phyloP scores from a whole-genome alignment of 2,888 invertebrate genomes.

The Polydrusus cervinus region DNA sequence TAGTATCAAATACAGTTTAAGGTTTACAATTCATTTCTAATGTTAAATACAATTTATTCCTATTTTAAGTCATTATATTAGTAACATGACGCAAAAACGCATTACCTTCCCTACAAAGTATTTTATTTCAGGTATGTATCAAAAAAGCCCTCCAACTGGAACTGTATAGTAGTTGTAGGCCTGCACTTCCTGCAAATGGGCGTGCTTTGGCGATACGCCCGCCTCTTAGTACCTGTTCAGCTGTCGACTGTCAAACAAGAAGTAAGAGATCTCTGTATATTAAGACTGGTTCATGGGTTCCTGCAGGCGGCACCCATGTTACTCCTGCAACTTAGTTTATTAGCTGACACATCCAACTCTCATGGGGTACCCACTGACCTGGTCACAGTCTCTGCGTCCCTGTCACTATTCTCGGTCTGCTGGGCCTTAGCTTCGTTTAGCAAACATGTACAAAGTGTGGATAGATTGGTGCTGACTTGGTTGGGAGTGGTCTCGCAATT shows the following conservation, averaged over 20 bases:
- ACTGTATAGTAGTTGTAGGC: conserved; percentile 74
- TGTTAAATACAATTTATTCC: too few species aligned
- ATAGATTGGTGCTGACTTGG: conserved; percentile 79
- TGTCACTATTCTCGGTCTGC: conserved; percentile 89
- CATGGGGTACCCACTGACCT: conserved; percentile 80
- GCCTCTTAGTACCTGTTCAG: conserved; percentile 88
- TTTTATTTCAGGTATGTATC: conserved; percentile 54
- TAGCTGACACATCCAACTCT: conserved; percentile 66
- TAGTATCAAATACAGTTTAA: too few species aligned
- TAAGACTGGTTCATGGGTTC: conserved; percentile 90
- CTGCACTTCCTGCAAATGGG: conserved; percentile 82
- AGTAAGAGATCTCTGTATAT: conserved; percentile 82
- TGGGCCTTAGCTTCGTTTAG: conserved; percentile 94
- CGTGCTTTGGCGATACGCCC: conserved; percentile 87
- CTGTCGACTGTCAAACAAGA: conserved; percentile 88
- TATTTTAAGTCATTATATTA: too few species aligned
- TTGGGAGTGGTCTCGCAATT: conserved; percentile 74
- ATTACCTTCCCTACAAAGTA: too few species aligned
- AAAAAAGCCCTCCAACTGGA: conserved; percentile 68
- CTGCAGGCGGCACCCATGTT: conserved; percentile 92
- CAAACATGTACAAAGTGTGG: conserved; percentile 90
- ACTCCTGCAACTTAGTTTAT: conserved; percentile 84
- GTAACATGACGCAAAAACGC: too few species aligned
- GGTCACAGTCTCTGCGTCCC: conserved; percentile 85
- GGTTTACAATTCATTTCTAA: too few species aligned